phyloP scores from a whole-genome alignment of 1,140 invertebrate genomes.

The Zeugodacus cucurbitae region DNA sequence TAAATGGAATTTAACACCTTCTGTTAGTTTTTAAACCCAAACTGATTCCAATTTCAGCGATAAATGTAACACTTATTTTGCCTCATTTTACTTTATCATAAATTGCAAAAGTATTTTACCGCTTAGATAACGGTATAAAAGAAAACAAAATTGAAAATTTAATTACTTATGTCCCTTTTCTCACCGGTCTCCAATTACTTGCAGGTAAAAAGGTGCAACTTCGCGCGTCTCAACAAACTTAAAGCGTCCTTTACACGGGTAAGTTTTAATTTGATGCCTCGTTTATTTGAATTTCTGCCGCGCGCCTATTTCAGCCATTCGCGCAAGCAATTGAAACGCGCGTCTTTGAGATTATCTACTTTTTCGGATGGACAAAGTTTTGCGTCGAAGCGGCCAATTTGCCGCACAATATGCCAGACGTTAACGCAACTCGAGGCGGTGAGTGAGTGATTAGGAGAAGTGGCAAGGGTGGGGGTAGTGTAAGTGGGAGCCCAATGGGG shows the following conservation, averaged over 20 bases:
- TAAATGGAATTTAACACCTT: too few relatives aligned
- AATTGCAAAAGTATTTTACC: not conserved
- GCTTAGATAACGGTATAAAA: not conserved
- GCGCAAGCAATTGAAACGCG: not conserved
- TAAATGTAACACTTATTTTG: not conserved
- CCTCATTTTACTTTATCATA: not conserved
- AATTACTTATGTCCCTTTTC: not conserved
- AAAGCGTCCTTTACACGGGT: not conserved
- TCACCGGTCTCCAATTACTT: conserved; percentile 3
- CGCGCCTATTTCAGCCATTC: not conserved
- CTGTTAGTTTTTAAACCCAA: not conserved
- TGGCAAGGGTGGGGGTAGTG: not conserved
- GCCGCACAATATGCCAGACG: conserved; percentile 23
- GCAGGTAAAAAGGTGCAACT: conserved; percentile 19
- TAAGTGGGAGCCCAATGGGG: not conserved
- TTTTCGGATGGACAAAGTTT: conserved; percentile 8
- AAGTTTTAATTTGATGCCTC: conserved; percentile 28
- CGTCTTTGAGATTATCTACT: conserved; percentile 17
- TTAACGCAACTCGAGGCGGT: not conserved
- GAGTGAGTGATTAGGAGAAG: not conserved
- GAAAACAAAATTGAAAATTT: not conserved
- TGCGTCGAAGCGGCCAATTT: not conserved
- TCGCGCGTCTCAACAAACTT: not conserved
- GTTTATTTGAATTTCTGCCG: conserved; percentile 1
- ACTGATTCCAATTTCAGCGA: not conserved